Evolutionary conservation across 2,113 vertebrate genomes (phyloP).

Genomic region (Centropus bengalensis): DNA sequence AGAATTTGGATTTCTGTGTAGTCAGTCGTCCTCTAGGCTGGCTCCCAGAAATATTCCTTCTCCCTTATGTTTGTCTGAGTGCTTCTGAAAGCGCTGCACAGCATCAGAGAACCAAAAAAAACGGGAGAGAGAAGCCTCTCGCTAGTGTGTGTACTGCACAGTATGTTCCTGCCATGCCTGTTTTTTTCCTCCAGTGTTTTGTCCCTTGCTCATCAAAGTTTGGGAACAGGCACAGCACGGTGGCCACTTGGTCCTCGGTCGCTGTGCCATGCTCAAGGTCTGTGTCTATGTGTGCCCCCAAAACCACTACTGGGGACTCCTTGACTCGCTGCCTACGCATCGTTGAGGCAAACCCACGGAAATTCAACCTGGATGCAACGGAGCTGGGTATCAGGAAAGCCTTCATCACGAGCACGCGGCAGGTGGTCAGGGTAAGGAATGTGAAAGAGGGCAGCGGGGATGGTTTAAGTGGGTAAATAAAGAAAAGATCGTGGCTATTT

Average conservation of each 20-base stretch:
- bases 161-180: not conserved
- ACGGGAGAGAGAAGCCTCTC: not conserved
- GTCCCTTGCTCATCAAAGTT: not conserved
- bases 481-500: not conserved
- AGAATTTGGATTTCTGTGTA: not conserved
- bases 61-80: not conserved
- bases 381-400: slow-evolving; percentile 92
- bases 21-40: slow-evolving; percentile 3
- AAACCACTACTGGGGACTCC: not conserved
- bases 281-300: not conserved
- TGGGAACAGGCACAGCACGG: not conserved
- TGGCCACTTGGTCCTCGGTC: not conserved
- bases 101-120: not conserved
- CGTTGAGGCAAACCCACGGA: slow-evolving; percentile 96
- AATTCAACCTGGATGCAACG: slow-evolving; percentile 91
- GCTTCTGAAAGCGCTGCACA: rapidly evolving
- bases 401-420: slow-evolving; percentile 91
- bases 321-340: slow-evolving; percentile 84
- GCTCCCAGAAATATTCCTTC: slow-evolving; percentile 7
- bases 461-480: not conserved
- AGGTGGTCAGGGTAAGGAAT: slow-evolving; percentile 88
- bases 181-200: not conserved
- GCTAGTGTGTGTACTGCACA: rapidly evolving
- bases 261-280: rapidly evolving
- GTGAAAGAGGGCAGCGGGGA: not conserved